Conservation (phyloP, 2,888 invertebrate genomes). For the Nowickia ferox region DNA sequence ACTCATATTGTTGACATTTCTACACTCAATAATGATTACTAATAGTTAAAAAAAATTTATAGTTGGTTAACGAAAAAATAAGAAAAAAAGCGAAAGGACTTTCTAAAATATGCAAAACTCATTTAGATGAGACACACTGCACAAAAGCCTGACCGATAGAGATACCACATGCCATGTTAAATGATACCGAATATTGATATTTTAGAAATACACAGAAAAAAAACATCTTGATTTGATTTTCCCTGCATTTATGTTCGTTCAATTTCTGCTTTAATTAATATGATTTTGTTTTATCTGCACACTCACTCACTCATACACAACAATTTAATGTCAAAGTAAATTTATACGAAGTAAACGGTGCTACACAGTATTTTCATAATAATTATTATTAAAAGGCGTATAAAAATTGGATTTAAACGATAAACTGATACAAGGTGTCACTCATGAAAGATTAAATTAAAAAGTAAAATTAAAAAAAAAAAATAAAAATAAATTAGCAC, state of each 20-base stretch:
- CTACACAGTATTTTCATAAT: constrained; percentile 35
- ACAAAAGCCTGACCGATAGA: constrained; percentile 27
- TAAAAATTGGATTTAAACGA: constrained; percentile 68
- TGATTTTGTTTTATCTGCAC: constrained; percentile 23
- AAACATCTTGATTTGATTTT: constrained; percentile 50
- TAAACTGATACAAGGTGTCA: constrained; percentile 68
- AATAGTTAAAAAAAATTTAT: constrained; percentile 40
- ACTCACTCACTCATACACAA: neutral
- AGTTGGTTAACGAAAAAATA: constrained; percentile 41
- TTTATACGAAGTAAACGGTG: constrained; percentile 53
- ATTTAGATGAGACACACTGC: constrained; percentile 60
- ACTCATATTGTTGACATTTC: constrained; percentile 69
- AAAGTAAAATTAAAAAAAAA: neutral
- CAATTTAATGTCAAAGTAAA: constrained; percentile 66
- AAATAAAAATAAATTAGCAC: constrained; percentile 9
- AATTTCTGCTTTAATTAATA: constrained; percentile 52
- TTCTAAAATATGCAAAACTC: constrained; percentile 77
- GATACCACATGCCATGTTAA: constrained; percentile 16
- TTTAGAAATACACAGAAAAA: neutral
- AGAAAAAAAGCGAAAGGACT: constrained; percentile 77
- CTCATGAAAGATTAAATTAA: constrained; percentile 44
- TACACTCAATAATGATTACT: constrained; percentile 69
- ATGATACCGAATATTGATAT: constrained; percentile 46
- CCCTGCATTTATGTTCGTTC: constrained; percentile 23
- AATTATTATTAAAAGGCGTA: constrained; percentile 69